These are phyloP conservation scores for Drosophila atroscutellata DNA, from an alignment of 2,888 invertebrate genomes.

Conservation along the genomic window DNA sequence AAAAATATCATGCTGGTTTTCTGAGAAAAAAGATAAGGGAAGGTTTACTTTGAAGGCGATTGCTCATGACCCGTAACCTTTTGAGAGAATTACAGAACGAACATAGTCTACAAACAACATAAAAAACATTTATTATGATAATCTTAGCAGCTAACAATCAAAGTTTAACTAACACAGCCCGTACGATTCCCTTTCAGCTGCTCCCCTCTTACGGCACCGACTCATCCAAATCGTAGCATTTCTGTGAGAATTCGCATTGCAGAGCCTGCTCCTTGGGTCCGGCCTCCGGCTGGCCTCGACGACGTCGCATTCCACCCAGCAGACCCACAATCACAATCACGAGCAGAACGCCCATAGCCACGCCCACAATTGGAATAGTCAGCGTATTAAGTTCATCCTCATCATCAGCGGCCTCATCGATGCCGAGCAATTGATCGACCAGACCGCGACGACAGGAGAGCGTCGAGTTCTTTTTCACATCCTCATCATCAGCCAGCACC, in stretches of 20 bases:
- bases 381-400: constrained; percentile 57
- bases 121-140: constrained; percentile 40
- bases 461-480: neutral
- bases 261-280: constrained; percentile 45
- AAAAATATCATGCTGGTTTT: neutral
- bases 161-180: constrained; percentile 65
- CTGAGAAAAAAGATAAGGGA: neutral
- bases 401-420: constrained; percentile 64
- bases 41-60: neutral
- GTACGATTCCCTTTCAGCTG: neutral
- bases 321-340: constrained; percentile 52
- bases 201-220: constrained; percentile 56
- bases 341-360: constrained; percentile 53
- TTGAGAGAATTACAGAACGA: neutral
- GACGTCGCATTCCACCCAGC: constrained; percentile 33
- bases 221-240: constrained; percentile 65
- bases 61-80: neutral
- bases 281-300: neutral
- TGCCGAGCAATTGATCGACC: constrained; percentile 50
- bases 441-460: constrained; percentile 53
- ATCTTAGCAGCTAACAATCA: constrained; percentile 47
- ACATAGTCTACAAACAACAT: constrained; percentile 28
- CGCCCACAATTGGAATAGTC: constrained; percentile 65
- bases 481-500: constrained; percentile 11
- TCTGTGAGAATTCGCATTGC: constrained; percentile 65